A percentile compares a stretch with the other conserved stretches of the same genome.
phyloP scores from a whole-genome alignment of 1,140 invertebrate genomes.

The Wasmannia auropunctata region DNA sequence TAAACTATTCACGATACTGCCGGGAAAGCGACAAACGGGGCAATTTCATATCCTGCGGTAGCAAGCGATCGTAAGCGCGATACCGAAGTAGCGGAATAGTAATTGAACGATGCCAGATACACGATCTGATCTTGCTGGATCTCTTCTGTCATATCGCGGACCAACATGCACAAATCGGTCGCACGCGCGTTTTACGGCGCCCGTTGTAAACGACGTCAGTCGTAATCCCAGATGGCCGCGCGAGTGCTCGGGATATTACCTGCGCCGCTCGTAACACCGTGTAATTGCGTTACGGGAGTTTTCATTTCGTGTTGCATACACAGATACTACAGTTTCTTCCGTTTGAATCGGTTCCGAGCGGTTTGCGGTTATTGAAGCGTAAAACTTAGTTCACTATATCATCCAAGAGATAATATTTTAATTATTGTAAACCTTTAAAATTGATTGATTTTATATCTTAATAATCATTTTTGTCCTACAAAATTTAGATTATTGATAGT shows the following conservation, averaged over 20 bases:
- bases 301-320: not conserved
- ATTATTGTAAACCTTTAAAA: not conserved
- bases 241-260: slow-evolving; percentile 50
- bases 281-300: slow-evolving; percentile 46
- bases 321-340: not conserved
- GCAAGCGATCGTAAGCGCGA: not conserved
- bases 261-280: slow-evolving; percentile 6
- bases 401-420: not conserved
- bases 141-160: slow-evolving; percentile 28
- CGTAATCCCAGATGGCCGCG: slow-evolving; percentile 44
- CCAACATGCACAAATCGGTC: not conserved
- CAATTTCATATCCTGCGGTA: slow-evolving; percentile 37
- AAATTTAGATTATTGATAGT: not conserved
- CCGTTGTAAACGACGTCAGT: slow-evolving; percentile 51
- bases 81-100: slow-evolving; percentile 44
- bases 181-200: slow-evolving; percentile 35
- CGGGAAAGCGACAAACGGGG: slow-evolving; percentile 32
- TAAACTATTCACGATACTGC: slow-evolving; percentile 42
- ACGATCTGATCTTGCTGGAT: slow-evolving; percentile 39
- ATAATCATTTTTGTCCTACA: not conserved
- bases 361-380: not conserved
- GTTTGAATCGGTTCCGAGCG: not conserved
- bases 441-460: not conserved
- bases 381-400: not conserved
- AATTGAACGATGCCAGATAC: slow-evolving; percentile 38